Evolutionary conservation across 2,797 vertebrate genomes (phyloP), one percentile per base, ranked within the genome.

Genomic region (Labeo calbasu): DNA sequence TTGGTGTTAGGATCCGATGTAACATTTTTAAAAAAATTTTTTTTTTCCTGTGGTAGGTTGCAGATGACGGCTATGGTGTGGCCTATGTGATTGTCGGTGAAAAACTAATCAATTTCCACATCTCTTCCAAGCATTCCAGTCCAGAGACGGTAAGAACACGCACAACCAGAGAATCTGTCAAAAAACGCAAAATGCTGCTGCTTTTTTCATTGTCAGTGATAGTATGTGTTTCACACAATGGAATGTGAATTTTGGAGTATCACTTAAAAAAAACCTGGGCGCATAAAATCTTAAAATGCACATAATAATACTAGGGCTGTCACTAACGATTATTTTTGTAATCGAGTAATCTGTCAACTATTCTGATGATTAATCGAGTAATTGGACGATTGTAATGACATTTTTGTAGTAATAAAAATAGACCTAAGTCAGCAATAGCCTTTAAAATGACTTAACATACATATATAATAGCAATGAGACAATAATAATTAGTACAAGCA

Each of bases 1-100:
- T 46, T 32, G 7, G 19, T 19, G 13, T 43, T 55, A 69, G 11
- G 11, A 19, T 11, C 1, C 17, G 17, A 43, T 70, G 2, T 43
- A 57, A 55, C 23, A 6, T 12, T 17, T 25, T 28, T 57, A n/a
- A n/a, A n/a, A n/a, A n/a, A n/a, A n/a, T 23, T 28, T 15, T 46
- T 46, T 25, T 48, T 36, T 40, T 0, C 59, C 65, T 68, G n/a
- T 21, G 32, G 69, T 79, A 99, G 98, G 98, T 99, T 84, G 97
- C 97, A 51, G 97, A 99, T 86, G 98, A 99, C 53, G 98, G 98
- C 76, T 99, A 99, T 2, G 98, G 98, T 1, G 98, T 99, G 85
- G 98, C 98, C 3, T 99, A 99, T 86, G 97, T 99, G 15, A 95
- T 99, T 15, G 88, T 98, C 43, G 98, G 90, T 2, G 98, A 99